These are phyloP conservation scores for Tonatia bakeri DNA, from an alignment of 2,113 vertebrate species.

Conservation along the genomic window DNA sequence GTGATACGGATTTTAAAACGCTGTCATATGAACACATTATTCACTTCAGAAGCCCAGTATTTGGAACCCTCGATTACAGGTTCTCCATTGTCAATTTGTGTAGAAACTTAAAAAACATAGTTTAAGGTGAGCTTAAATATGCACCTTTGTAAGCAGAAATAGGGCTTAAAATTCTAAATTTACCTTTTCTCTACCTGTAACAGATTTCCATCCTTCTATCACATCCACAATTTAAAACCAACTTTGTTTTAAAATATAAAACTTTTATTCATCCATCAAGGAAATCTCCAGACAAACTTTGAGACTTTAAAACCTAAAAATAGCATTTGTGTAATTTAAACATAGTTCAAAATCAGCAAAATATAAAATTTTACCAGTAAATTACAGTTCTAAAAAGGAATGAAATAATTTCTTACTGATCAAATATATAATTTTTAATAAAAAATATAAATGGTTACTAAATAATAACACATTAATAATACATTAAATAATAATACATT, in stretches of 20 bases:
- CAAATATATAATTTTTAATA: background rate
- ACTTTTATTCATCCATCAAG: background rate
- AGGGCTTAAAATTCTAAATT: background rate
- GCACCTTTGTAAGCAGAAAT: background rate
- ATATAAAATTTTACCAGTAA: background rate
- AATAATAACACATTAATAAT: background rate
- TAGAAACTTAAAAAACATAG: background rate
- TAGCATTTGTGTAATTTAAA: background rate
- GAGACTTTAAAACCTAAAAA: conserved; percentile 22
- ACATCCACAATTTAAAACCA: background rate
- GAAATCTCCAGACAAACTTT: background rate
- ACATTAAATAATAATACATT: background rate
- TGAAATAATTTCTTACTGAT: background rate
- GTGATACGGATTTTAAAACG: background rate
- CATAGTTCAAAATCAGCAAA: background rate
- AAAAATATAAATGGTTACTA: conserved; percentile 6
- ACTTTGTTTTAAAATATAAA: conserved; percentile 44
- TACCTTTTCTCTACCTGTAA: background rate
- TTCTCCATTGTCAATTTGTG: background rate
- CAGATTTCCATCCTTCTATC: background rate
- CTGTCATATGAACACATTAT: background rate
- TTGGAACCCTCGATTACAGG: background rate
- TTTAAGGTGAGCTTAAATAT: conserved; percentile 32
- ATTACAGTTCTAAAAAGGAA: background rate
- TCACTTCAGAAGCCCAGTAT: background rate